Conservation (phyloP, 2,113 vertebrate species). For the Salvelinus namaycush region DNA sequence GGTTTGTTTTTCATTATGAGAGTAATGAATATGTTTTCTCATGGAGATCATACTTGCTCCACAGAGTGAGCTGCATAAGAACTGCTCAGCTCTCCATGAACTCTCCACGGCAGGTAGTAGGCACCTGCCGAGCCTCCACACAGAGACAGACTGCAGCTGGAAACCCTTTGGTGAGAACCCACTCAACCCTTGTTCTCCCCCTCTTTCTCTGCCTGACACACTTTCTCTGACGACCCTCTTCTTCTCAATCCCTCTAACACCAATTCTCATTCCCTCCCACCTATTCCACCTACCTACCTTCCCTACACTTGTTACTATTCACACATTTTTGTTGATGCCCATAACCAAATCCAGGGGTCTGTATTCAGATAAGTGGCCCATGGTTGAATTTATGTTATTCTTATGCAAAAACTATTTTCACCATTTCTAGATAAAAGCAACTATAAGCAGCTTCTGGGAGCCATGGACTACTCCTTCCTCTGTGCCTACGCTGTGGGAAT, state of each 20-base stretch:
- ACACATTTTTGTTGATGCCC: neutral
- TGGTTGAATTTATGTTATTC: neutral
- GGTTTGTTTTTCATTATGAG: no score
- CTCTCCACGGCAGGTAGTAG: conserved; percentile 23
- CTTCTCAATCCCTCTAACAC: neutral
- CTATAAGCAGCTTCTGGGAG: conserved; percentile 89
- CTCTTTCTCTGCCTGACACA: neutral
- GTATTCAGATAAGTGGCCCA: neutral
- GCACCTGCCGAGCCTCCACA: conserved; percentile 41
- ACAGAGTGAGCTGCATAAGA: conserved; percentile 92
- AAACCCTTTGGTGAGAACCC: conserved; percentile 85
- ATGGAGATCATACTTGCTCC: neutral
- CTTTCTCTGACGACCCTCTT: no score
- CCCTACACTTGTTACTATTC: neutral
- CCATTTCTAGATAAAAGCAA: conserved; percentile 80
- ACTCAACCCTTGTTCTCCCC: neutral
- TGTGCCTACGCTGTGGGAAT: conserved; percentile 93
- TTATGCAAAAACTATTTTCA: neutral
- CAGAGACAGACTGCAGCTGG: conserved; percentile 85
- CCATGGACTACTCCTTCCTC: conserved; percentile 92
- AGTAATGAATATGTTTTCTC: neutral
- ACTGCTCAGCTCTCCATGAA: conserved; percentile 76
- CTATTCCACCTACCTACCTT: neutral
- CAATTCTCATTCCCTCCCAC: neutral
- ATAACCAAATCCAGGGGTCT: neutral